phyloP scores from a whole-genome alignment of 1,140 invertebrate genomes.

The Magallana gigas region DNA sequence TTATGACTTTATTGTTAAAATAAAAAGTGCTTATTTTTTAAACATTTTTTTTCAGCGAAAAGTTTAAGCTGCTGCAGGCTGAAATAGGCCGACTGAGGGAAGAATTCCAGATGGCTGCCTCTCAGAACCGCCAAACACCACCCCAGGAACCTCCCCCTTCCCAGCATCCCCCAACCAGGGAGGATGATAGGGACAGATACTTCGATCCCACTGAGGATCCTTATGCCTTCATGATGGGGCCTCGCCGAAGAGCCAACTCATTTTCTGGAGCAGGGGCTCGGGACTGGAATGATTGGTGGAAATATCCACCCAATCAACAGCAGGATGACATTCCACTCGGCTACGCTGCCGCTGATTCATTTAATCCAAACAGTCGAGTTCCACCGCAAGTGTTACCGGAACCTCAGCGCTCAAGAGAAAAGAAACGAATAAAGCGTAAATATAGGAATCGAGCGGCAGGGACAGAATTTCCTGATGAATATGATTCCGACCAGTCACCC shows the following conservation, averaged over 20 bases:
- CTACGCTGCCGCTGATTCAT: conserved; percentile 73
- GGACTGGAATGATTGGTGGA: conserved; percentile 72
- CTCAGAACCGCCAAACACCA: conserved; percentile 54
- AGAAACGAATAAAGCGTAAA: conserved; percentile 49
- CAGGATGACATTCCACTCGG: conserved; percentile 73
- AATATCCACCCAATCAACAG: conserved; percentile 61
- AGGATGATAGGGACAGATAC: conserved; percentile 62
- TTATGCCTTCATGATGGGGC: conserved; percentile 73
- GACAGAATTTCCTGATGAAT: conserved; percentile 46
- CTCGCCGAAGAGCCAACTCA: conserved; percentile 72
- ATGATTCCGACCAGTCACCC: conserved; percentile 60
- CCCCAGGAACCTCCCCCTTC: conserved; percentile 43
- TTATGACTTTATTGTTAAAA: neutral
- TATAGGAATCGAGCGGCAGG: conserved; percentile 25
- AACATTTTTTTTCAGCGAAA: conserved; percentile 56
- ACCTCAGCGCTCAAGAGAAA: conserved; percentile 45
- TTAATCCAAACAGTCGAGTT: conserved; percentile 48
- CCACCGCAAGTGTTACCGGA: conserved; percentile 41
- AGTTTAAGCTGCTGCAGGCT: conserved; percentile 69
- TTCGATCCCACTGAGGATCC: conserved; percentile 74
- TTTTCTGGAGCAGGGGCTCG: conserved; percentile 68
- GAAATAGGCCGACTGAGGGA: conserved; percentile 71
- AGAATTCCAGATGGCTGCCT: conserved; percentile 65
- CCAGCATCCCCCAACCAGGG: conserved; percentile 40
- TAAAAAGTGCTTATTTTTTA: neutral